Evolutionary conservation across 2,113 vertebrate genomes (phyloP).

Genomic region (Heterocephalus glaber): DNA sequence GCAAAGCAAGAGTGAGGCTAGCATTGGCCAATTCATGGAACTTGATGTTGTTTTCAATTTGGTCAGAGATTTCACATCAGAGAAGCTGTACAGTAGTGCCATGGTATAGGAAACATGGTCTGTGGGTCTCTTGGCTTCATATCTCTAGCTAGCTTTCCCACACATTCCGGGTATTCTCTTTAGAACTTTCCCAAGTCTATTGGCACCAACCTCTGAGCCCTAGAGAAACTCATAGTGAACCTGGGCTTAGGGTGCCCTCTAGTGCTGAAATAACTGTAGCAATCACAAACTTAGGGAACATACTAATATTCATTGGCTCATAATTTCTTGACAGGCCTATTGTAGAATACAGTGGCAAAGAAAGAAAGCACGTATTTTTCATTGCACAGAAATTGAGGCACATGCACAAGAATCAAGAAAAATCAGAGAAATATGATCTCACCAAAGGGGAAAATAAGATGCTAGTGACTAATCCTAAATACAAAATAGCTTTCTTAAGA

Average conservation of each 20-base stretch:
- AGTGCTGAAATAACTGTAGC: neutral
- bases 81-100: no score
- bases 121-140: neutral
- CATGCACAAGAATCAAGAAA: neutral
- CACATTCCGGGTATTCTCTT: neutral
- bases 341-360: neutral
- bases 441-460: neutral
- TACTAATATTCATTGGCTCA: neutral
- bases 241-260: neutral
- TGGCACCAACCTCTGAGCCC: neutral
- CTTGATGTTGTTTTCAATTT: neutral
- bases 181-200: neutral
- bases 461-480: neutral
- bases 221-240: neutral
- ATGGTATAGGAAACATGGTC: neutral
- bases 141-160: neutral
- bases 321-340: neutral
- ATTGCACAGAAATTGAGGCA: neutral
- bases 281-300: neutral
- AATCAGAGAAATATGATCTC: neutral
- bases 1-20: neutral
- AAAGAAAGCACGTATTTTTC: neutral
- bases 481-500: neutral
- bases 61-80: neutral
- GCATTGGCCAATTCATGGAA: neutral